These are phyloP conservation scores for Euplexia lucipara DNA, from an alignment of 2,888 invertebrate genomes.

Conservation along the genomic window DNA sequence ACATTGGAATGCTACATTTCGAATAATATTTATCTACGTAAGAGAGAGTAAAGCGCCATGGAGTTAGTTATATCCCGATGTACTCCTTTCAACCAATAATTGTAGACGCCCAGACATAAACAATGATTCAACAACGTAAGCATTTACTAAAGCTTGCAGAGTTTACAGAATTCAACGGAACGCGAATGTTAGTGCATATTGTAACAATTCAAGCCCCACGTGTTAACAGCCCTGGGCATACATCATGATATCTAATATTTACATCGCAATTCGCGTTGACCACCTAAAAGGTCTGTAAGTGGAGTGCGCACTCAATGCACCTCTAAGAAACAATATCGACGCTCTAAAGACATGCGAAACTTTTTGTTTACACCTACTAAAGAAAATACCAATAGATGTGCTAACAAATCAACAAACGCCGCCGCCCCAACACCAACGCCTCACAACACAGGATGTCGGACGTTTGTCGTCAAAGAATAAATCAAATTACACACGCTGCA, in stretches of 20 bases:
- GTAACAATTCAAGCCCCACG: slow-evolving; percentile 52
- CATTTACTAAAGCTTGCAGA: slow-evolving; percentile 47
- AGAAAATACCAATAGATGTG: slow-evolving; percentile 85
- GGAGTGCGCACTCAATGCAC: slow-evolving; percentile 63
- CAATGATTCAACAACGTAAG: slow-evolving; percentile 62
- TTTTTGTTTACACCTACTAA: slow-evolving; percentile 84
- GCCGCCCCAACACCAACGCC: slow-evolving; percentile 73
- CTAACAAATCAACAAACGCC: slow-evolving; percentile 88
- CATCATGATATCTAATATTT: slow-evolving; percentile 72
- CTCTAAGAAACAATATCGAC: slow-evolving; percentile 74
- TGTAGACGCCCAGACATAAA: slow-evolving; percentile 64
- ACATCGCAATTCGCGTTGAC: slow-evolving; percentile 70
- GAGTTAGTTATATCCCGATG: slow-evolving; percentile 22
- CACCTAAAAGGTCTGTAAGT: slow-evolving; percentile 69
- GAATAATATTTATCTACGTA: slow-evolving; percentile 30
- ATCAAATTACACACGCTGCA: slow-evolving; percentile 88
- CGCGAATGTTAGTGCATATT: slow-evolving; percentile 50
- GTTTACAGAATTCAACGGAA: slow-evolving; percentile 49
- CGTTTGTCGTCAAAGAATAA: slow-evolving; percentile 88
- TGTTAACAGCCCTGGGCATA: slow-evolving; percentile 54
- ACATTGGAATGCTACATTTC: slow-evolving; percentile 16
- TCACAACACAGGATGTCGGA: slow-evolving; percentile 84
- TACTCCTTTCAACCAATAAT: slow-evolving; percentile 40
- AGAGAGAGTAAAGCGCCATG: slow-evolving; percentile 6
- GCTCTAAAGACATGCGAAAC: slow-evolving; percentile 76